phyloP scores from a whole-genome alignment of 1,140 invertebrate genomes.

The Cotesia vestalis region DNA sequence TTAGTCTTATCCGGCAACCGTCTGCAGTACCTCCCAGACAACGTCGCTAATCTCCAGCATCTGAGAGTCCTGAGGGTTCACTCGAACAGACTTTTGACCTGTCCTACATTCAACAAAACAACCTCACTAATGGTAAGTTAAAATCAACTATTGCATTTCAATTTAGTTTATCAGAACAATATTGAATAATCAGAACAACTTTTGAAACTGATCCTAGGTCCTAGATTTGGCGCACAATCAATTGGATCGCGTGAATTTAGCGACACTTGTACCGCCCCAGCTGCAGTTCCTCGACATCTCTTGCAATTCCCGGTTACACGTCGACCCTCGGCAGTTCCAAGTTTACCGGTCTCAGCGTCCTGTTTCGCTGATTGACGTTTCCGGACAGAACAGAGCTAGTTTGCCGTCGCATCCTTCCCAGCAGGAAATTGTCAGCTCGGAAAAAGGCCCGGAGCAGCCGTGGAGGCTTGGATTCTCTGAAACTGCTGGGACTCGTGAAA shows the following conservation, averaged over 20 bases:
- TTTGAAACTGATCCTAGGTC: slow-evolving; percentile 63
- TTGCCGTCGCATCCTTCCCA: slow-evolving; percentile 72
- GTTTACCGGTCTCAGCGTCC: slow-evolving; percentile 79
- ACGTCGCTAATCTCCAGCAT: slow-evolving; percentile 76
- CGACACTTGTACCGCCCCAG: slow-evolving; percentile 79
- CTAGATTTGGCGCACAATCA: slow-evolving; percentile 87
- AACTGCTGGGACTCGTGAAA: slow-evolving; percentile 77
- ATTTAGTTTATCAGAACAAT: background rate
- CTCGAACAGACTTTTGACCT: slow-evolving; percentile 79
- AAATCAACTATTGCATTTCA: background rate
- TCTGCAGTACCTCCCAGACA: slow-evolving; percentile 78
- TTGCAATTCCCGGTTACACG: slow-evolving; percentile 81
- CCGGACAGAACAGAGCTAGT: slow-evolving; percentile 76
- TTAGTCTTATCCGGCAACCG: slow-evolving; percentile 84
- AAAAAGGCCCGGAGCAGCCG: slow-evolving; percentile 68
- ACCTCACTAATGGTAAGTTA: slow-evolving; percentile 72
- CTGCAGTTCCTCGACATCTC: slow-evolving; percentile 86
- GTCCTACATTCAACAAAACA: slow-evolving; percentile 79
- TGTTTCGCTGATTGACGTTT: slow-evolving; percentile 83
- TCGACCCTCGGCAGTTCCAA: slow-evolving; percentile 83
- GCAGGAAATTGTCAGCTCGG: slow-evolving; percentile 69
- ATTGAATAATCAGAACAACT: background rate
- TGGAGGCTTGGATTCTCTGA: slow-evolving; percentile 87
- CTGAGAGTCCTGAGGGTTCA: slow-evolving; percentile 81
- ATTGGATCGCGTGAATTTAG: slow-evolving; percentile 79